Evolutionary conservation across 2,113 vertebrate species (phyloP).

Genomic region (Neodon shergylaensis): DNA sequence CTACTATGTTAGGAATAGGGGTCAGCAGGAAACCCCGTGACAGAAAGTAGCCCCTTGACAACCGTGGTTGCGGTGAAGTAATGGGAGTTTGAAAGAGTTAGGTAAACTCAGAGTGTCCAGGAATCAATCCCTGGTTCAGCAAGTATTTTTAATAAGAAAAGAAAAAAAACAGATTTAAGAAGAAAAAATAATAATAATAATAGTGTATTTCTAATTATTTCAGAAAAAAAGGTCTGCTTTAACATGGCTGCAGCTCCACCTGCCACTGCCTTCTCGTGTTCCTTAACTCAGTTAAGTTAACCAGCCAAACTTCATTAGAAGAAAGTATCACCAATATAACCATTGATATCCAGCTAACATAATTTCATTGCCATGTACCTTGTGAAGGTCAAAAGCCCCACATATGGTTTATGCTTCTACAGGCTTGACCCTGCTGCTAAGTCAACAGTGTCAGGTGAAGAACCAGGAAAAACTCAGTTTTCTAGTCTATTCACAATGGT

Average conservation of each 20-base stretch:
- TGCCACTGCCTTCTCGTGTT: neutral
- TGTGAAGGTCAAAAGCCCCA: neutral
- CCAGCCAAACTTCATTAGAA: neutral
- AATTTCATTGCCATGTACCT: neutral
- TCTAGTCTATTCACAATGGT: neutral
- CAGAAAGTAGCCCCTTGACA: neutral
- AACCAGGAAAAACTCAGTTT: too few relatives aligned
- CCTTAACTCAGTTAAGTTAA: neutral
- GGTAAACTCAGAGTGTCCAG: neutral
- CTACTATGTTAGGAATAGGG: neutral
- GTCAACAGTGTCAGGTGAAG: neutral
- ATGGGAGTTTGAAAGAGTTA: too few relatives aligned
- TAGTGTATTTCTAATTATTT: neutral
- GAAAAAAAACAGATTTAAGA: neutral
- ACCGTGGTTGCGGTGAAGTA: rapidly evolving
- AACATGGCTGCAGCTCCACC: neutral
- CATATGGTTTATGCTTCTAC: too few relatives aligned
- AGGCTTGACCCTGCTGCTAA: neutral
- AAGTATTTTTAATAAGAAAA: neutral
- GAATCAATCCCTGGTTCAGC: too few relatives aligned
- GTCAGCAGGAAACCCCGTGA: neutral
- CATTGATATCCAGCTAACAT: neutral
- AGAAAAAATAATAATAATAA: neutral
- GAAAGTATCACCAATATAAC: neutral
- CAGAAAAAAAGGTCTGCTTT: neutral